Percentiles rank a stretch among this genome's conserved stretches.
Conservation (phyloP, 2,888 invertebrate species). For the Gisinianus flammeolus region DNA sequence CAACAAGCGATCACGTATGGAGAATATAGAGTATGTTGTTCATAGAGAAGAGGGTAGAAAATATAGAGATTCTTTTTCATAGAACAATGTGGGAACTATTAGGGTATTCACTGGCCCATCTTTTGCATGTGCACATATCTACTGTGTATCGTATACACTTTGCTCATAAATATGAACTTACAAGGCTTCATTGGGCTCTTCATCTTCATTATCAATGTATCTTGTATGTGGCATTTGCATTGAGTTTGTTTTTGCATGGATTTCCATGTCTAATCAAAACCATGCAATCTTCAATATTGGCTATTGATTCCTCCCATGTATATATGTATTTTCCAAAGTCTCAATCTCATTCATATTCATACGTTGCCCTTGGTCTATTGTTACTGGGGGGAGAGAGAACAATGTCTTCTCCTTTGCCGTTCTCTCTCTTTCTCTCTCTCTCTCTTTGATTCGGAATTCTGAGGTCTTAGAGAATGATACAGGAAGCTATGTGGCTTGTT, state of each 20-base stretch:
- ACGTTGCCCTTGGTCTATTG: conserved; percentile 18
- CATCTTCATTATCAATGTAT: neutral
- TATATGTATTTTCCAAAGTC: neutral
- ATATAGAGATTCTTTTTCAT: neutral
- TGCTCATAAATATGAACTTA: neutral
- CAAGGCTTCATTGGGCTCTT: neutral
- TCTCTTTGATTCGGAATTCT: neutral
- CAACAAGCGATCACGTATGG: neutral
- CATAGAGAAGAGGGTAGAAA: neutral
- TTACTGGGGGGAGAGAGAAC: conserved; percentile 16
- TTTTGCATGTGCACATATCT: neutral
- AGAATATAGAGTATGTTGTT: neutral
- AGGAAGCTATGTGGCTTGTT: neutral
- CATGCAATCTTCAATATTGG: no score
- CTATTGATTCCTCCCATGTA: no score
- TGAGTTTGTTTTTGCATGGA: neutral
- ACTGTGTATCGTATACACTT: neutral
- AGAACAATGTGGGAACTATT: conserved; percentile 25
- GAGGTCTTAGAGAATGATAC: neutral
- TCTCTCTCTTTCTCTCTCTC: conserved; percentile 5
- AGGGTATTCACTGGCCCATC: neutral
- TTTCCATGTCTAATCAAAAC: no score
- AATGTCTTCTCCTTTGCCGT: conserved; percentile 17
- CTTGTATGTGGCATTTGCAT: neutral
- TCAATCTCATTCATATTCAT: conserved; percentile 25